These are phyloP conservation scores for Chaetogeoica ovagalla DNA, from an alignment of 2,888 invertebrate genomes.

Conservation along the genomic window DNA sequence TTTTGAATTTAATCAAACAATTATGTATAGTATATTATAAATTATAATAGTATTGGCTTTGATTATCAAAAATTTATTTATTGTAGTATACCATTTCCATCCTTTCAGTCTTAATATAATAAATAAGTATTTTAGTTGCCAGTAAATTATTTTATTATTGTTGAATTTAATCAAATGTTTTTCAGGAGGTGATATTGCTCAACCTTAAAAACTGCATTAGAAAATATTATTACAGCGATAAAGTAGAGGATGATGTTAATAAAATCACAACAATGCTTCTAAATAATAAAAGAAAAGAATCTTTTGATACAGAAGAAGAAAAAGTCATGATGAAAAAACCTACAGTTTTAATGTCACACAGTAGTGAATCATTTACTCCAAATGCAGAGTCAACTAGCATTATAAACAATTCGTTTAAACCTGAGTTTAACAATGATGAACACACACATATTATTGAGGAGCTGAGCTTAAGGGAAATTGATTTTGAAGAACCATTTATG, in stretches of 20 bases:
- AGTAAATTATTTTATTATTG: not conserved
- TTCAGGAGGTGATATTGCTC: conserved; percentile 54
- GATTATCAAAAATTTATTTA: too few species aligned
- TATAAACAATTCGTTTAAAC: not conserved
- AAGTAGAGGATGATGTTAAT: not conserved
- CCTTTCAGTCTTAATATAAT: too few species aligned
- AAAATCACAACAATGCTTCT: not conserved
- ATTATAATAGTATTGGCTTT: too few species aligned
- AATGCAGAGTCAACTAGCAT: conserved; percentile 43
- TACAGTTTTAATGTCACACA: not conserved
- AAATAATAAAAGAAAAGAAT: conserved; percentile 43
- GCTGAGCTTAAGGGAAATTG: conserved; percentile 41
- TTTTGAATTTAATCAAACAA: too few species aligned
- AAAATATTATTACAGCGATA: conserved; percentile 41
- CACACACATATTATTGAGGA: conserved; percentile 33
- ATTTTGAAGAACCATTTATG: conserved; percentile 46
- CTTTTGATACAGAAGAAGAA: conserved; percentile 24
- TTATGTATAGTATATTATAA: too few species aligned
- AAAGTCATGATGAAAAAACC: conserved; percentile 11
- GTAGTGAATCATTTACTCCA: conserved; percentile 12
- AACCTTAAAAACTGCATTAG: conserved; percentile 49
- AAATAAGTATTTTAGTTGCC: too few species aligned
- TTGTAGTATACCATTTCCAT: too few species aligned
- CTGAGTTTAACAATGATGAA: not conserved
- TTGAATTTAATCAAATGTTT: conserved; percentile 7